These are phyloP conservation scores for Torymus texanus DNA, from an alignment of 2,888 invertebrate genomes.

Conservation along the genomic window DNA sequence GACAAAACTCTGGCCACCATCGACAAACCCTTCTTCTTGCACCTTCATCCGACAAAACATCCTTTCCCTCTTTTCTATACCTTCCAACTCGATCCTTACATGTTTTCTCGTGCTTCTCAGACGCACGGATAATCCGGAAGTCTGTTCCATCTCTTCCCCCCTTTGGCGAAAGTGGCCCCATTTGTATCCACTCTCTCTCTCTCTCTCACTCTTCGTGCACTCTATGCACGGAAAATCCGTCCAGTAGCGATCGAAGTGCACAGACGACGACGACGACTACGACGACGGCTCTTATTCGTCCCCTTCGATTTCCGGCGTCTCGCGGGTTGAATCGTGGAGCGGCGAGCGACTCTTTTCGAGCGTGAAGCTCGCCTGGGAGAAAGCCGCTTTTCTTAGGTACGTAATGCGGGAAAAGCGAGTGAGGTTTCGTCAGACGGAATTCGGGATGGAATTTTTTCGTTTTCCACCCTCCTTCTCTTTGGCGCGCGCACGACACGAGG, in stretches of 20 bases:
- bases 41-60: no score
- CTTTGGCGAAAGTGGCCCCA: slow-evolving; percentile 8
- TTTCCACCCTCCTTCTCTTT: no score
- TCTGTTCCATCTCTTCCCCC: no score
- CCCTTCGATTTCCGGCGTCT: slow-evolving; percentile 15
- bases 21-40: no score
- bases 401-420: neutral
- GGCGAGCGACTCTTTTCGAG: neutral
- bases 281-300: neutral
- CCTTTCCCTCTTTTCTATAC: neutral
- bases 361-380: neutral
- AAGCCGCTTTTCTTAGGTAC: slow-evolving; percentile 21
- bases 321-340: no score
- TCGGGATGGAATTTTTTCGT: no score
- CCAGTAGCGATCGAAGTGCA: slow-evolving; percentile 3
- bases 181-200: neutral
- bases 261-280: neutral
- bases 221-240: neutral
- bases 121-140: no score
- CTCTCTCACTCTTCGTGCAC: no score
- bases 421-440: neutral
- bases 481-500: no score
- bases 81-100: neutral
- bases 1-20: no score
- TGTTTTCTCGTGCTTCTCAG: neutral